These are phyloP conservation scores for Clostera curtula DNA, from an alignment of 2,888 invertebrate species.

Conservation along the genomic window DNA sequence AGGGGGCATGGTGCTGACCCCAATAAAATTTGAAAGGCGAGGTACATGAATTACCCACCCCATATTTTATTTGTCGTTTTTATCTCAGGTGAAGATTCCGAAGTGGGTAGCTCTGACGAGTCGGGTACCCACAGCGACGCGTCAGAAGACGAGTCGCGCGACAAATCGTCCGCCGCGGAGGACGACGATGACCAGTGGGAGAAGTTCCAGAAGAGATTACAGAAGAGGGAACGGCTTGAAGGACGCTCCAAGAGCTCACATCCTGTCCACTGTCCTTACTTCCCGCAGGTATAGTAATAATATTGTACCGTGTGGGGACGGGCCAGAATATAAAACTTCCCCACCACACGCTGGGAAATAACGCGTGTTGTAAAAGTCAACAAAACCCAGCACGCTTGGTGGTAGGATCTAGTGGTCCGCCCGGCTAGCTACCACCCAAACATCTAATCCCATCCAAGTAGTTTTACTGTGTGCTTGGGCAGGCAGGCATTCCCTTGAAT, in stretches of 20 bases:
- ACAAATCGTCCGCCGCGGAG: conserved; percentile 75
- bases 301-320: background rate
- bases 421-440: too few species aligned
- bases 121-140: conserved; percentile 64
- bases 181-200: conserved; percentile 96
- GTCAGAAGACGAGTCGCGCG: conserved; percentile 74
- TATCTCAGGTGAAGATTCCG: conserved; percentile 52
- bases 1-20: too few species aligned
- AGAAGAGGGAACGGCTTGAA: conserved; percentile 92
- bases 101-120: conserved; percentile 55
- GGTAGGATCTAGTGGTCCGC: too few species aligned
- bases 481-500: too few species aligned
- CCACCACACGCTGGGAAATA: too few species aligned
- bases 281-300: conserved; percentile 81
- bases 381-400: too few species aligned
- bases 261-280: conserved; percentile 97
- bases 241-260: conserved; percentile 96
- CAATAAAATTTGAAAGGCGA: too few species aligned
- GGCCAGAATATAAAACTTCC: too few species aligned
- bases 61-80: background rate
- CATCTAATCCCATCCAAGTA: too few species aligned
- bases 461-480: too few species aligned
- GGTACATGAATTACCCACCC: too few species aligned
- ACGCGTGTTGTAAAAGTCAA: too few species aligned
- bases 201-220: conserved; percentile 90